These are phyloP conservation scores for Halcyon malimbica DNA, from an alignment of 2,113 vertebrate genomes.

Conservation along the genomic window DNA sequence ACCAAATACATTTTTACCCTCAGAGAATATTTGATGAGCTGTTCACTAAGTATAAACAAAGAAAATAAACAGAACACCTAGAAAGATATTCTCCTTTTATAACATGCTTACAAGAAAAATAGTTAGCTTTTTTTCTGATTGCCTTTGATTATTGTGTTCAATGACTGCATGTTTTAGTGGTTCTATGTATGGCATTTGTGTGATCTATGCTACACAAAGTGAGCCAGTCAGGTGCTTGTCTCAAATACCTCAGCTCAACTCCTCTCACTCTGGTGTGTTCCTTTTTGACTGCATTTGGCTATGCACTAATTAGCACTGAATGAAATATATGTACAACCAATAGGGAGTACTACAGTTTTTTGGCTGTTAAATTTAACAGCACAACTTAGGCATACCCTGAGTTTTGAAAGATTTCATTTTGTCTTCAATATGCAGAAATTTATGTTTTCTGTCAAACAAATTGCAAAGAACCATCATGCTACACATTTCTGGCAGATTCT, in stretches of 20 bases:
- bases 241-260: not conserved
- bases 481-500: not conserved
- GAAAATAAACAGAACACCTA: not conserved
- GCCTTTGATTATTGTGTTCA: not conserved
- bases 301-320: not conserved
- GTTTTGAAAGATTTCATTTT: slow-evolving; percentile 21
- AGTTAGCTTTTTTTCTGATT: not conserved
- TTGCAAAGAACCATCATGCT: not conserved
- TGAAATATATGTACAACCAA: not conserved
- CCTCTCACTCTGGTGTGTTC: not conserved
- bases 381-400: not conserved
- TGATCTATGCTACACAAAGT: not conserved
- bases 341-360: not conserved
- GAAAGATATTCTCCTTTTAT: not conserved
- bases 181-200: not conserved
- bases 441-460: not conserved
- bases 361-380: slow-evolving; percentile 7
- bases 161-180: not conserved
- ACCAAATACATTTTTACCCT: not conserved
- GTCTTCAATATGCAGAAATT: not conserved
- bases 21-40: not conserved
- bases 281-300: not conserved
- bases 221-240: not conserved
- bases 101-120: not conserved
- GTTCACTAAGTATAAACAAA: not conserved